Conservation (phyloP, 2,888 invertebrate genomes). For the Leistus spinibarbis region DNA sequence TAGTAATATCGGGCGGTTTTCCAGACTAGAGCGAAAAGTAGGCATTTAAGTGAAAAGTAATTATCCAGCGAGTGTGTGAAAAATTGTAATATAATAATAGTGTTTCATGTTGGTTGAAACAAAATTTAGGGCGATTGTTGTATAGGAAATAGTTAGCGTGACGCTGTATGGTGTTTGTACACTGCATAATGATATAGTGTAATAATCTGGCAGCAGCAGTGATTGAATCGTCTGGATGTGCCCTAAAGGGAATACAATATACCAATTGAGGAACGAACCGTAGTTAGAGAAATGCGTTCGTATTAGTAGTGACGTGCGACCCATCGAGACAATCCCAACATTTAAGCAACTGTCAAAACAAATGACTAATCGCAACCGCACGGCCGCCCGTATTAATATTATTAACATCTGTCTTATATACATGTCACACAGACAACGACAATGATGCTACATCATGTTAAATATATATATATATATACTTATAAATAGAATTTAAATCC, state of each 20-base stretch:
- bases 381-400: constrained; percentile 31
- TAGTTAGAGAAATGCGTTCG: not conserved
- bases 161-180: too few species aligned
- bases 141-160: too few species aligned
- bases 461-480: not conserved
- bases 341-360: constrained; percentile 37
- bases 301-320: constrained; percentile 7
- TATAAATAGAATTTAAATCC: too few species aligned
- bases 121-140: too few species aligned
- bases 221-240: not conserved
- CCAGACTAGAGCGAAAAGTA: too few species aligned
- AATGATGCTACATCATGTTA: too few species aligned
- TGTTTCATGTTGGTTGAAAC: too few species aligned
- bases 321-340: constrained; percentile 19
- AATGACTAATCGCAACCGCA: constrained; percentile 34
- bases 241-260: not conserved
- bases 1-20: too few species aligned
- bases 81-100: too few species aligned
- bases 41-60: too few species aligned
- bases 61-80: too few species aligned
- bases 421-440: constrained; percentile 14
- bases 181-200: not conserved
- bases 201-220: not conserved
- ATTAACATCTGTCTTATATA: constrained; percentile 37
- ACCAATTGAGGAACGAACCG: not conserved